phyloP scores from a whole-genome alignment of 2,113 vertebrate species.

The Spea bombifrons region DNA sequence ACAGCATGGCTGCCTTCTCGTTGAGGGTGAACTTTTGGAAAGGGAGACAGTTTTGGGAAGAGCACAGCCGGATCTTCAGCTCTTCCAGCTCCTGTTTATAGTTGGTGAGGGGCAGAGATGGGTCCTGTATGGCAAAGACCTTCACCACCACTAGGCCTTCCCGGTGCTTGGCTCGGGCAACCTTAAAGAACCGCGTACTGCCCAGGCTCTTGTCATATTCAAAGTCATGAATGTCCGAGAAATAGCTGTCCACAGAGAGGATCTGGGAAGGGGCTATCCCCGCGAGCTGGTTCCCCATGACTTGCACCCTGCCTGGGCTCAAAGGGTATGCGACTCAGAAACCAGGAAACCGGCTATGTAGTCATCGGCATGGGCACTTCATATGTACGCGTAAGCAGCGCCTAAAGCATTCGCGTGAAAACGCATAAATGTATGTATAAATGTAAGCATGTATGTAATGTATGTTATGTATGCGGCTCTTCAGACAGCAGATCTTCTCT shows the following conservation, averaged over 20 bases:
- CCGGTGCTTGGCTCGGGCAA: slow-evolving; percentile 89
- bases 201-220: slow-evolving; percentile 96
- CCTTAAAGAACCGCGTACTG: slow-evolving; percentile 96
- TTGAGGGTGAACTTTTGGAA: slow-evolving; percentile 88
- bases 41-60: slow-evolving; percentile 91
- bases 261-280: slow-evolving; percentile 98
- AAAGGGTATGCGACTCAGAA: no score
- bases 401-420: no score
- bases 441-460: no score
- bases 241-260: slow-evolving; percentile 96
- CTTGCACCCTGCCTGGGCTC: not conserved
- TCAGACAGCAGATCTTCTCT: no score
- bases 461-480: no score
- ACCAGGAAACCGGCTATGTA: no score
- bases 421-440: no score
- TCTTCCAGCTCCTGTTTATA: slow-evolving; percentile 97
- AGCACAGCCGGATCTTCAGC: slow-evolving; percentile 87
- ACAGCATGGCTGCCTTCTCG: slow-evolving; percentile 92
- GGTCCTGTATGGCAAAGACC: slow-evolving; percentile 97
- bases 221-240: slow-evolving; percentile 94
- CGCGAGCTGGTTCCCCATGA: slow-evolving; percentile 95
- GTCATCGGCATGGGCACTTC: no score
- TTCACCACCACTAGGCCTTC: slow-evolving; percentile 95
- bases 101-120: slow-evolving; percentile 87
- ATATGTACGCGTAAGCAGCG: no score